Conservation (phyloP, 2,797 vertebrate species). For the Lindbergichthys nudifrons region DNA sequence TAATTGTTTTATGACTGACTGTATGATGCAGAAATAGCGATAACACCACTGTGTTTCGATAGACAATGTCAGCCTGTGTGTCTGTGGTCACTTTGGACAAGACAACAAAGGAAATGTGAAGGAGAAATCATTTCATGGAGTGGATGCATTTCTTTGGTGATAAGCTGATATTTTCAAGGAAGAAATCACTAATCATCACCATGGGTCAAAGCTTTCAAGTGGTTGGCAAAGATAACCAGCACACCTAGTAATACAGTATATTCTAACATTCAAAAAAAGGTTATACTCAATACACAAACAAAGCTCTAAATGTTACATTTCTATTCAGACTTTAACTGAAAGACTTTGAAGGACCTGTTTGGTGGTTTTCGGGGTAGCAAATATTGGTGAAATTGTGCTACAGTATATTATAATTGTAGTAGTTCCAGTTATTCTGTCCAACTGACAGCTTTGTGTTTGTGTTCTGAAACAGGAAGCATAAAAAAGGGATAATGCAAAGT, state of each 20-base stretch:
- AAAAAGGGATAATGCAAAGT: not conserved
- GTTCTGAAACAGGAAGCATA: conserved; percentile 12
- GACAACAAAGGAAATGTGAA: conserved; percentile 4
- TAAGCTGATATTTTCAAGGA: not conserved
- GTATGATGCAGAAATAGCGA: not conserved
- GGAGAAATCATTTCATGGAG: conserved; percentile 9
- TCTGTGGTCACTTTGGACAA: not conserved
- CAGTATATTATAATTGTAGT: not conserved
- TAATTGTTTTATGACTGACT: not conserved
- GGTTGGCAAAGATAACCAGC: not conserved
- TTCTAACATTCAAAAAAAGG: not conserved
- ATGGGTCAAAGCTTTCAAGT: not conserved
- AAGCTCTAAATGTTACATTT: not conserved
- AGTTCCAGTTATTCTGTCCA: not conserved
- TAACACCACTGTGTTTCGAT: not conserved
- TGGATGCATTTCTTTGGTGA: not conserved
- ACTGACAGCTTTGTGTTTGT: not conserved
- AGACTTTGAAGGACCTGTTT: not conserved
- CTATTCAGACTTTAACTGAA: not conserved
- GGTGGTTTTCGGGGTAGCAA: not conserved
- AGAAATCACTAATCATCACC: not conserved
- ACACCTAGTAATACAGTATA: not conserved
- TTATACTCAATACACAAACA: not conserved
- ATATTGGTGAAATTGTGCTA: not conserved
- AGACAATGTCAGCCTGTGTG: not conserved